Evolutionary conservation across 2,888 invertebrate species (phyloP).

Genomic region (Gortyna flavago): DNA sequence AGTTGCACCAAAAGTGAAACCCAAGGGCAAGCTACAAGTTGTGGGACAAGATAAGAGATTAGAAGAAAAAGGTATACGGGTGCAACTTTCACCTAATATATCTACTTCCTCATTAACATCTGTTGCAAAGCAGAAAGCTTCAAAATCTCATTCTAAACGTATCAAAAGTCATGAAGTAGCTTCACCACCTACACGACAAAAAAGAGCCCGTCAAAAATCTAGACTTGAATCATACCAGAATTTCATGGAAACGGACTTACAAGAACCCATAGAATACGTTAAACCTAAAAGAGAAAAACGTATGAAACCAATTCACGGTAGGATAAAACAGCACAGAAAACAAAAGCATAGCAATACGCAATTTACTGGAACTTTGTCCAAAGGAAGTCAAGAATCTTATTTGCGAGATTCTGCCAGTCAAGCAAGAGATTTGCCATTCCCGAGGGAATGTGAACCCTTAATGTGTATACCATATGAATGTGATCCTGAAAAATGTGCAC

Average conservation of each 20-base stretch:
- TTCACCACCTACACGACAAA: neutral
- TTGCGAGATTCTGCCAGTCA: conserved; percentile 36
- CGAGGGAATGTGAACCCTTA: conserved; percentile 55
- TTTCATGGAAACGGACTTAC: neutral
- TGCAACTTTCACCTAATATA: conserved; percentile 12
- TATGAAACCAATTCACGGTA: conserved; percentile 1
- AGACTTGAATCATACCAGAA: conserved; percentile 1
- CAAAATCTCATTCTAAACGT: conserved; percentile 15
- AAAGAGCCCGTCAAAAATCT: conserved; percentile 10
- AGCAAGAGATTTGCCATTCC: conserved; percentile 30
- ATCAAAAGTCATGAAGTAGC: conserved; percentile 2
- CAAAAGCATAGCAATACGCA: conserved; percentile 19
- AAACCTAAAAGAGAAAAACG: conserved; percentile 23
- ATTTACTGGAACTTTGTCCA: conserved; percentile 1
- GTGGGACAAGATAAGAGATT: conserved; percentile 18
- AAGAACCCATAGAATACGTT: conserved; percentile 15
- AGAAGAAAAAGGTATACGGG: conserved; percentile 14
- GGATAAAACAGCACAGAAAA: conserved; percentile 3
- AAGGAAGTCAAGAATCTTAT: conserved; percentile 37
- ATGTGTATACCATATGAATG: too few species aligned
- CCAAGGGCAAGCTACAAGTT: conserved; percentile 1
- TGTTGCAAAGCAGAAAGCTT: conserved; percentile 25
- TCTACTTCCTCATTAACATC: conserved; percentile 35
- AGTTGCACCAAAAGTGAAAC: conserved; percentile 6
- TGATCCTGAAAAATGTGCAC: too few species aligned